Percentiles rank a stretch among this genome's conserved stretches.
Evolutionary conservation across 1,140 invertebrate genomes (phyloP).

Genomic region (Temnothorax longispinosus): DNA sequence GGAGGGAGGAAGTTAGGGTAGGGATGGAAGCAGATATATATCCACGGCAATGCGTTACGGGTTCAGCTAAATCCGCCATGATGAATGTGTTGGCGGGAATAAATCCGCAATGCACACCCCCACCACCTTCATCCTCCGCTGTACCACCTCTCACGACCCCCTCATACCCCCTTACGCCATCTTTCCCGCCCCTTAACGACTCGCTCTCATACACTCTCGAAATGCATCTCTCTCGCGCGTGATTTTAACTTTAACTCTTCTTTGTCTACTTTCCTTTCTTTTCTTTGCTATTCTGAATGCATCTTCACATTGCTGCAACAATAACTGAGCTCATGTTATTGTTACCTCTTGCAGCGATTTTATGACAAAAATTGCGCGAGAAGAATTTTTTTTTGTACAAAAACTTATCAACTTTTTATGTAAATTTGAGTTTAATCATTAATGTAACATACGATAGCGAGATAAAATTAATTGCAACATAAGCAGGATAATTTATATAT

Average conservation of each 20-base stretch:
- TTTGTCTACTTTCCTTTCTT: constrained; percentile 43
- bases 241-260: constrained; percentile 17
- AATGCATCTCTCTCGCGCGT: constrained; percentile 49
- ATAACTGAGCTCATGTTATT: constrained; percentile 33
- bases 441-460: neutral
- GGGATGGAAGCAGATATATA: constrained; percentile 84
- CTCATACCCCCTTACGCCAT: constrained; percentile 62
- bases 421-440: neutral
- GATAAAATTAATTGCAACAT: constrained; percentile 9
- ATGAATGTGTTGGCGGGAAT: constrained; percentile 87
- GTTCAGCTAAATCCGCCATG: constrained; percentile 87
- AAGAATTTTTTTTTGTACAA: neutral
- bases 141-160: constrained; percentile 69
- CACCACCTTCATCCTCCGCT: constrained; percentile 76
- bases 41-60: constrained; percentile 86
- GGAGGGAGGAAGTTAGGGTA: constrained; percentile 59
- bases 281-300: constrained; percentile 48
- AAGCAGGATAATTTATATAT: neutral
- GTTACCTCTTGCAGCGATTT: constrained; percentile 34
- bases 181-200: constrained; percentile 69
- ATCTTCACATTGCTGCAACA: constrained; percentile 45
- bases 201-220: constrained; percentile 70
- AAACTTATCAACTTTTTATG: neutral
- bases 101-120: constrained; percentile 86
- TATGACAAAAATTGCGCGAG: constrained; percentile 4